Base-by-base conservation (phyloP, 2,797 vertebrate species). In the Dallia pectoralis region DNA sequence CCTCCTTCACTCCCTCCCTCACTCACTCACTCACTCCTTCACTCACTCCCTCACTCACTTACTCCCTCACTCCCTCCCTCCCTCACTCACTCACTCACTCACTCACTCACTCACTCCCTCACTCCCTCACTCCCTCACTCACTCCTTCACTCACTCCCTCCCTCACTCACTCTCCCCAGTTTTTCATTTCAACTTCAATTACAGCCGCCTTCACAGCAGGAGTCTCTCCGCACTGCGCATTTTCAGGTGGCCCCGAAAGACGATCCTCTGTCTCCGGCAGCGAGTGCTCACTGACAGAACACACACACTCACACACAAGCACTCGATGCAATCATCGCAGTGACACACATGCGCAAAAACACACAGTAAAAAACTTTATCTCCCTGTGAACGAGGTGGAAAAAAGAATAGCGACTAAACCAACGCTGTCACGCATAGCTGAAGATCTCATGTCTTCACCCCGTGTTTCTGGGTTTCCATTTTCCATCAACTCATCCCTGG, bases 131-230 rank as follows among this genome's bases (percentile, higher is more conserved):
- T 27, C 70, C 51, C 80, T 82, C 84, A 73, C 33, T 8, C 33
- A 1, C 14, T 36, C 62, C 18, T 11, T 19, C 70, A 3, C 64
- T n/a, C 27, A 15, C 29, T 61, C 44, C 67, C 19, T 53, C 67
- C 71, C 68, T 77, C 73, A 7, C 33, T 27, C 70, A 51, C 80
- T 81, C 84, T 73, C 7, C 8, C 40, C 40, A 8, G 67, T 77
- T 84, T 82, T 85, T 85, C 86, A 87, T 85, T 88, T 84, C 84
- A 86, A 82, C 86, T 84, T 86, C 82, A 81, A 85, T 84, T 86
- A 87, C 75, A 76, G 74, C 80, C 72, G 15, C 44, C 75, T 77
- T 73, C 0, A 40, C 51, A n/a, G 30, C 40, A 5, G 67, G 53
- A 67, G 74, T 68, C 75, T 75, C 63, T 16, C 82, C 40, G 82